Evolutionary conservation across 2,888 invertebrate genomes (phyloP).

Genomic region (Drosophila nr. perissopoda): DNA sequence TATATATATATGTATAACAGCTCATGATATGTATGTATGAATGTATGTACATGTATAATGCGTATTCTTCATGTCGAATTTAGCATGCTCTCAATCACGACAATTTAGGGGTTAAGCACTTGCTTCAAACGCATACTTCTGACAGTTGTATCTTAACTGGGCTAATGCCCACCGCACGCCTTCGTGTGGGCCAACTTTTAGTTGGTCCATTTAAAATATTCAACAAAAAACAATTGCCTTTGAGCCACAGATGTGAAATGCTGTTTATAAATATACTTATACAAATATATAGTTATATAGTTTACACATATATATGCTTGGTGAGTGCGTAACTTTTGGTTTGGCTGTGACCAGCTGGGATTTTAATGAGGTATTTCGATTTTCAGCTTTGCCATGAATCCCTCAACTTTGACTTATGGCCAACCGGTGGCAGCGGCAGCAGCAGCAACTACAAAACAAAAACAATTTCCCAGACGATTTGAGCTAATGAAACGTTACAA

Average conservation of each 20-base stretch:
- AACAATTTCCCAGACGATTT: conserved; percentile 53
- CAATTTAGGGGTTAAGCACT: conserved; percentile 7
- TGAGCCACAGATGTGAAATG: conserved; percentile 19
- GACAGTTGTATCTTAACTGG: conserved; percentile 25
- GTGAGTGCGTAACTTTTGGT: conserved; percentile 47
- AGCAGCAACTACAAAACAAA: conserved; percentile 1
- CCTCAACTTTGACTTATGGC: conserved; percentile 63
- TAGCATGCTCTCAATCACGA: conserved; percentile 33
- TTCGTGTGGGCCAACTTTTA: conserved; percentile 18
- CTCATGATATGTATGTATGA: too few species aligned
- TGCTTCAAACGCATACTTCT: conserved; percentile 7
- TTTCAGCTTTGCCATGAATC: conserved; percentile 44
- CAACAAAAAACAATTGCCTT: conserved; percentile 34
- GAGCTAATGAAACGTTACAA: conserved; percentile 60
- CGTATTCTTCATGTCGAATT: conserved; percentile 12
- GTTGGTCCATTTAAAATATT: conserved; percentile 7
- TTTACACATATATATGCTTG: conserved; percentile 1
- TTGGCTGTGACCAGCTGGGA: conserved; percentile 23
- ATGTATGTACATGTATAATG: background rate
- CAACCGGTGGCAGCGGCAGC: conserved; percentile 10
- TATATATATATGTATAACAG: background rate
- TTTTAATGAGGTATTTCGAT: conserved; percentile 50
- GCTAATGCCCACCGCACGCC: conserved; percentile 31
- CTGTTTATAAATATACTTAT: background rate
- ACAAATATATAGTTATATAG: background rate